Percentiles rank a stretch among this genome's conserved stretches.
Conservation (phyloP, 2,113 vertebrate genomes). For the Semicossyphus pulcher region DNA sequence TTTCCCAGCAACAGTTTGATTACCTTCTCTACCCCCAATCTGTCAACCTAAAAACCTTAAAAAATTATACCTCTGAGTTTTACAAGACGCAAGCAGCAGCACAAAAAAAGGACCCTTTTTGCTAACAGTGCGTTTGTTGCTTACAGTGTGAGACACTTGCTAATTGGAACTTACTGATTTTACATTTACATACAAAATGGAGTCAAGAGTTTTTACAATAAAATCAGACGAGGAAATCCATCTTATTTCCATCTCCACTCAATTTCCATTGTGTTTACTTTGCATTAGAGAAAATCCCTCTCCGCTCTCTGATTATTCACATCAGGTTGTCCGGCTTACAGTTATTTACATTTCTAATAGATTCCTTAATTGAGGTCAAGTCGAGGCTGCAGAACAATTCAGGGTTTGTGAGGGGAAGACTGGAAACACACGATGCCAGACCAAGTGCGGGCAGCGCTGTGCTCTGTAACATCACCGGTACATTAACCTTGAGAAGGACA, state of each 20-base stretch:
- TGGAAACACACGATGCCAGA: background rate
- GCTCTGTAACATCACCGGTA: slow-evolving; percentile 26
- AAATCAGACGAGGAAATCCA: slow-evolving; percentile 30
- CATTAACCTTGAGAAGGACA: slow-evolving; percentile 68
- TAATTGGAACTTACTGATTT: background rate
- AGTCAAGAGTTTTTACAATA: slow-evolving; percentile 10
- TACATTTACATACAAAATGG: background rate
- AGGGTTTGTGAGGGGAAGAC: slow-evolving; percentile 18
- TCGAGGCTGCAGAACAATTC: slow-evolving; percentile 25
- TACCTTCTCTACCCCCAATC: background rate
- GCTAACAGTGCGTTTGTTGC: background rate
- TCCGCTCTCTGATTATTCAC: slow-evolving; percentile 62
- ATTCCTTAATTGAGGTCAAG: slow-evolving; percentile 78
- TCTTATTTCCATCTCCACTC: slow-evolving; percentile 8
- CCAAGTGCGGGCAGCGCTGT: background rate
- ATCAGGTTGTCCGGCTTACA: slow-evolving; percentile 60
- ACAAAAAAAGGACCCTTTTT: background rate
- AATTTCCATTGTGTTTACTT: slow-evolving; percentile 64
- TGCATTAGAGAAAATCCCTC: slow-evolving; percentile 60
- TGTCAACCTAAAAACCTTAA: background rate
- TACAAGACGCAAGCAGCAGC: background rate
- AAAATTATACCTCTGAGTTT: background rate
- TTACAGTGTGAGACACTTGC: background rate
- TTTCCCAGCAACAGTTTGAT: slow-evolving; percentile 1
- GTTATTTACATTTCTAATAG: slow-evolving; percentile 77